Evolutionary conservation across 1,140 invertebrate species (phyloP), one percentile per base, ranked within the genome.

Genomic region (Calliphora vicina): DNA sequence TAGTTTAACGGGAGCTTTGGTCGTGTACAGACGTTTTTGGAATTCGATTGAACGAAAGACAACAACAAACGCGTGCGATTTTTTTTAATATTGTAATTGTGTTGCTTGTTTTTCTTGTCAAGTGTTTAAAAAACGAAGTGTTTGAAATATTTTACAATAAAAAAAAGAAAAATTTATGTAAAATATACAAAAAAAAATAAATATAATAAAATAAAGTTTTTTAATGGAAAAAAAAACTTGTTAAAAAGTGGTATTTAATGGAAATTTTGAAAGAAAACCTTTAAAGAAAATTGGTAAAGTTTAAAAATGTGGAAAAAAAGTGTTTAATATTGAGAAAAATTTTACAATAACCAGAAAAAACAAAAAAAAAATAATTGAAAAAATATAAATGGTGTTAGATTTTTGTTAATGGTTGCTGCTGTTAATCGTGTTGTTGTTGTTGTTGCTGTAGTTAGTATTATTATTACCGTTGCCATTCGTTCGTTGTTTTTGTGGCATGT

Each of bases 1-100:
- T 67, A 78, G 74, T 78, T 78, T 78, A 78, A 78, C 35, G 35
- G 35, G n/a, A 78, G 42, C 74, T 78, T 78, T 78, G 74, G 74
- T 78, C 74, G 74, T 78, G 74, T 43, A 35, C 43, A 35, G 35
- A 78, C 74, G 74, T 42, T 78, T 78, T 25, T 42, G 50, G 61
- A 67, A 67, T 25, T 25, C 8, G n/a, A 67, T 67, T 23, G 61
- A 23, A 23, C 23, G 20, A 23, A 67, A 23, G n/a, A n/a, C 9
- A 17, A 67, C 3, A 67, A 12, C 10, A 67, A 67, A 23, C 61
- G 61, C 61, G 61, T 67, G 61, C 61, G 61, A 67, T 67, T 23
- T 23, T 67, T 67, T 23, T 23, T 25, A 6, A 6, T n/a, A 13
- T 42, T 76, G 73, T 29, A 35, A 27, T 17, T 73, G 15, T 73